Evolutionary conservation across 1,140 invertebrate species (phyloP).

Genomic region (Drosophila biarmipes): DNA sequence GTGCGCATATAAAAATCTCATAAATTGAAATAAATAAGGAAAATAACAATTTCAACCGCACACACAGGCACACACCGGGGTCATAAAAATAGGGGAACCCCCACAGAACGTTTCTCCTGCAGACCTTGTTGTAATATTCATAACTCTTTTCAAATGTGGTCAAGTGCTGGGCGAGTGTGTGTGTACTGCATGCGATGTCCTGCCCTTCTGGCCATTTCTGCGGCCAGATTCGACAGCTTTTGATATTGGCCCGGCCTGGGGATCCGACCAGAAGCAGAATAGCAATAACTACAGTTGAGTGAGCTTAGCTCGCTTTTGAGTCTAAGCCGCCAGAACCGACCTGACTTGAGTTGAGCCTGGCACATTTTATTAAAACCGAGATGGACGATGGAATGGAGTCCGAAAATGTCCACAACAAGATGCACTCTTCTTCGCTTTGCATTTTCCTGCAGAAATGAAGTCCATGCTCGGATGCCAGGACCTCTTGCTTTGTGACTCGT

Average conservation of each 20-base stretch:
- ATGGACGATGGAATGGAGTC: conserved; percentile 61
- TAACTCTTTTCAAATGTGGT: conserved; percentile 83
- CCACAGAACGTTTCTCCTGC: conserved; percentile 10
- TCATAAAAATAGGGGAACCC: conserved; percentile 25
- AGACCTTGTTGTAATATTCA: conserved; percentile 74
- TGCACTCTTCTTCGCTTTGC: conserved; percentile 21
- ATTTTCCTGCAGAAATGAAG: conserved; percentile 48
- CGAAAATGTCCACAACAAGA: conserved; percentile 59
- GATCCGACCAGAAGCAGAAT: conserved; percentile 13
- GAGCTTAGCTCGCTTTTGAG: conserved; percentile 34
- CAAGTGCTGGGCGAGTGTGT: conserved; percentile 53
- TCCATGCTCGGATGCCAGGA: conserved; percentile 47
- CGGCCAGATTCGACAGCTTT: conserved; percentile 57
- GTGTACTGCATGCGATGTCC: conserved; percentile 7
- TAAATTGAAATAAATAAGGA: conserved; percentile 82
- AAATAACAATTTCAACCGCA: conserved; percentile 70
- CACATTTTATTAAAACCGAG: conserved; percentile 79
- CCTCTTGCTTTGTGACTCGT: conserved; percentile 51
- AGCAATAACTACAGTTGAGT: conserved; percentile 54
- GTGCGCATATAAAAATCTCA: conserved; percentile 77
- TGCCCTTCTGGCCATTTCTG: conserved; percentile 13
- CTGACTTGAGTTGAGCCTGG: conserved; percentile 38
- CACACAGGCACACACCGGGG: conserved; percentile 7
- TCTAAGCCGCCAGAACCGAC: conserved; percentile 34
- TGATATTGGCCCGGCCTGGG: conserved; percentile 42